A percentile compares a stretch with the other conserved stretches of the same genome.
Conservation (phyloP, 2,888 invertebrate species). For the Trypoxylon attenuatum region DNA sequence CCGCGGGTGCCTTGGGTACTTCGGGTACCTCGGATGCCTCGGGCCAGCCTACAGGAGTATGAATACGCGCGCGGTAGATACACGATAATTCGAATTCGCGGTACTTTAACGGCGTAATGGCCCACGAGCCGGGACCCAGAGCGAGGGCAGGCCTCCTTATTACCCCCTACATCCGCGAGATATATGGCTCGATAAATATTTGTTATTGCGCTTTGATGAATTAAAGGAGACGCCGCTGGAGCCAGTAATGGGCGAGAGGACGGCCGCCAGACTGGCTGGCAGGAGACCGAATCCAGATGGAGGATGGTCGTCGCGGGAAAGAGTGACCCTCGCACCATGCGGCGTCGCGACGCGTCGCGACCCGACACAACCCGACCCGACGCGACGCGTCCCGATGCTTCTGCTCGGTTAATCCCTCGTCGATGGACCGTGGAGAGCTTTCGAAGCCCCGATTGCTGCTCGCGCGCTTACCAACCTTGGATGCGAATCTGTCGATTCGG, state of each 20-base stretch:
- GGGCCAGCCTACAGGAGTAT: constrained; percentile 1
- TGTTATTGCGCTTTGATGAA: constrained; percentile 24
- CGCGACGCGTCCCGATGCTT: no score
- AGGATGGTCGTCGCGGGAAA: no score
- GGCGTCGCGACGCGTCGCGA: no score
- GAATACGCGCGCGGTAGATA: constrained; percentile 27
- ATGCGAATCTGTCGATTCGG: not conserved
- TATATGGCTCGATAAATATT: constrained; percentile 13
- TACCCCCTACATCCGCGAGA: not conserved
- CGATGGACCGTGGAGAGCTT: constrained; percentile 10
- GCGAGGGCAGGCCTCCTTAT: not conserved
- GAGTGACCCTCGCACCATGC: no score
- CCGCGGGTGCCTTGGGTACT: constrained; percentile 4
- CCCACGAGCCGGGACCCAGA: not conserved
- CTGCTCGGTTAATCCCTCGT: constrained; percentile 11
- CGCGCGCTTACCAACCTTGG: not conserved
- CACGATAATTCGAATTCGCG: constrained; percentile 33
- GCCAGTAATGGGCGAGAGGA: not conserved
- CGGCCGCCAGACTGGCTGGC: no score
- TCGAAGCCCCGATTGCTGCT: not conserved
- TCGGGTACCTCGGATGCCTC: not conserved
- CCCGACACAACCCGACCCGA: no score
- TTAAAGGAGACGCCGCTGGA: constrained; percentile 8
- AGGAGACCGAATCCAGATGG: no score
- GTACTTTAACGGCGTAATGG: constrained; percentile 44